Evolutionary conservation across 2,888 invertebrate genomes (phyloP).

Genomic region (Eristalis intricaria): DNA sequence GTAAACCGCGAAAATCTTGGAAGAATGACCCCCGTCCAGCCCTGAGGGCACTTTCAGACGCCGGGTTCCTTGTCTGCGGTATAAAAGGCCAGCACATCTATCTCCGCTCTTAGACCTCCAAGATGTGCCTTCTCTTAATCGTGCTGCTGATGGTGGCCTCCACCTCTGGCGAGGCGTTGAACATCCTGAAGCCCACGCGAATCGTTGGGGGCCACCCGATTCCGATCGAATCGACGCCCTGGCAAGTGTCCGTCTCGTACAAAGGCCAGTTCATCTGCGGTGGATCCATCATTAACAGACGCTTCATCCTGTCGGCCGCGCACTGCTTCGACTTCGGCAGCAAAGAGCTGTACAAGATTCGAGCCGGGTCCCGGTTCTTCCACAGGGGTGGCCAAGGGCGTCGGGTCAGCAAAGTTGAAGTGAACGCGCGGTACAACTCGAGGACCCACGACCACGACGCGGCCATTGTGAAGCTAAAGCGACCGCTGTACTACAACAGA

Average conservation of each 20-base stretch:
- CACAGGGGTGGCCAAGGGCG: slow-evolving; percentile 72
- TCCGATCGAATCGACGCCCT: slow-evolving; percentile 70
- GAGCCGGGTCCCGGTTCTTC: slow-evolving; percentile 72
- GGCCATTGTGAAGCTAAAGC: slow-evolving; percentile 67
- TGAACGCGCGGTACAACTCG: slow-evolving; percentile 56
- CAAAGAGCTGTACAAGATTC: slow-evolving; percentile 37
- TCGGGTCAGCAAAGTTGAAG: slow-evolving; percentile 30
- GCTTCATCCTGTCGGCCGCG: slow-evolving; percentile 74
- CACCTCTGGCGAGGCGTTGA: background rate
- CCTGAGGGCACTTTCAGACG: background rate
- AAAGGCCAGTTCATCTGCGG: slow-evolving; percentile 68
- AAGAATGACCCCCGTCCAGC: background rate
- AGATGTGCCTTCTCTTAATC: background rate
- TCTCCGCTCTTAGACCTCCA: background rate
- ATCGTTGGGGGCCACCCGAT: slow-evolving; percentile 73
- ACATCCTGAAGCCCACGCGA: slow-evolving; percentile 33
- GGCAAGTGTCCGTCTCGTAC: slow-evolving; percentile 71
- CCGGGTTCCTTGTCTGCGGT: background rate
- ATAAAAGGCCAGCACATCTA: background rate
- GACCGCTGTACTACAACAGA: background rate
- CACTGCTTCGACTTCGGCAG: slow-evolving; percentile 66
- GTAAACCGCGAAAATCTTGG: too few species aligned
- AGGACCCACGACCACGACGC: slow-evolving; percentile 73
- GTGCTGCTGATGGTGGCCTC: background rate
- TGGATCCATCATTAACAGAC: slow-evolving; percentile 70